Conservation (phyloP, 2,888 invertebrate species). For the Synanthedon tipuliformis region DNA sequence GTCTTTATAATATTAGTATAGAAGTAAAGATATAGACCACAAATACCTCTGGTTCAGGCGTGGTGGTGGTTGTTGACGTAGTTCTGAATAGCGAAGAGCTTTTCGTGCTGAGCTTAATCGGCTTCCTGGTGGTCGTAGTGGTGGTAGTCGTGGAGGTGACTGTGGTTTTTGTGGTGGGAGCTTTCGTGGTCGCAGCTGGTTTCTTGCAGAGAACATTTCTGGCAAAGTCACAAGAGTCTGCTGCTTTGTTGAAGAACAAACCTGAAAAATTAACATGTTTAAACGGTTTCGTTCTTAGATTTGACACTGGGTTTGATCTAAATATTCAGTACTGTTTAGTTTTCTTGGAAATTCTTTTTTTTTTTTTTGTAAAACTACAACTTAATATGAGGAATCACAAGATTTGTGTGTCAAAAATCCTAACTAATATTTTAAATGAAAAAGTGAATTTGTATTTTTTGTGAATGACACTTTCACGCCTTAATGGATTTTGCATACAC, state of each 20-base stretch:
- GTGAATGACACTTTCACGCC: too few species aligned
- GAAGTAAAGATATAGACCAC: too few species aligned
- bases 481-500: too few species aligned
- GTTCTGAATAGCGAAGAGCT: conserved; percentile 52
- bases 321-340: too few species aligned
- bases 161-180: conserved; percentile 51
- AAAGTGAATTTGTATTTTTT: too few species aligned
- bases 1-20: too few species aligned
- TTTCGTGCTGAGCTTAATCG: conserved; percentile 52
- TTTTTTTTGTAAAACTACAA: too few species aligned
- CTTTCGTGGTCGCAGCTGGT: conserved; percentile 59
- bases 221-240: conserved; percentile 92
- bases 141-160: conserved; percentile 63
- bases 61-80: conserved; percentile 45
- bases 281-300: too few species aligned
- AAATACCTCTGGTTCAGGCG: conserved; percentile 46
- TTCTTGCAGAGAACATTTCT: conserved; percentile 87
- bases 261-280: conserved; percentile 54
- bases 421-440: too few species aligned
- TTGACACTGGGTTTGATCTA: too few species aligned
- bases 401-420: neutral
- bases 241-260: conserved; percentile 89
- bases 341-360: too few species aligned
- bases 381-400: too few species aligned
- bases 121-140: conserved; percentile 50